Evolutionary conservation across 2,888 invertebrate genomes (phyloP).

Genomic region (Eupeodes luniger): DNA sequence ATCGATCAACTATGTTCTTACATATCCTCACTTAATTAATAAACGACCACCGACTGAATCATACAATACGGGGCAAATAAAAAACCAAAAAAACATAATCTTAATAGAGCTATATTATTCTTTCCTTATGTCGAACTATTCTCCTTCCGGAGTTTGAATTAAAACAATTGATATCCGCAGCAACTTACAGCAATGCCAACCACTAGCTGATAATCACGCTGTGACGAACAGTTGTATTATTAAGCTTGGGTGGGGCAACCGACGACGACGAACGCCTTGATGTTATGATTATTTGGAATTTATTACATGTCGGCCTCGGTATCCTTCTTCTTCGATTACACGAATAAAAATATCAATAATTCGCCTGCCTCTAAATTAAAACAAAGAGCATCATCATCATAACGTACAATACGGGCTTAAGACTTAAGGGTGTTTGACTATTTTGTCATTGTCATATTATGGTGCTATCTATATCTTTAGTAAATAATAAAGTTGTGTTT

Average conservation of each 20-base stretch:
- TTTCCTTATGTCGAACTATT: slow-evolving; percentile 26
- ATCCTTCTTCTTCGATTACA: slow-evolving; percentile 54
- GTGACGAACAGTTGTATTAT: slow-evolving; percentile 33
- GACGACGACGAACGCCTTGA: not conserved
- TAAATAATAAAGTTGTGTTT: slow-evolving; percentile 3
- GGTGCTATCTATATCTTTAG: not conserved
- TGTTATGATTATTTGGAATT: slow-evolving; percentile 59
- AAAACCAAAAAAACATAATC: slow-evolving; percentile 45
- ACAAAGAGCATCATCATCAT: slow-evolving; percentile 37
- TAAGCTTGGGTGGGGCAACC: too few relatives aligned
- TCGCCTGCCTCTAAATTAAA: slow-evolving; percentile 53
- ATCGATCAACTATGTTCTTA: slow-evolving; percentile 78
- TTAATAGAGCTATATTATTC: slow-evolving; percentile 47
- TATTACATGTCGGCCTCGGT: slow-evolving; percentile 56
- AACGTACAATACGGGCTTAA: slow-evolving; percentile 50
- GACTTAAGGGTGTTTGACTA: not conserved
- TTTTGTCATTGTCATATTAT: not conserved
- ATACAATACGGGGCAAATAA: slow-evolving; percentile 52
- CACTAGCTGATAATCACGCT: slow-evolving; percentile 36
- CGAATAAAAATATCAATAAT: slow-evolving; percentile 8
- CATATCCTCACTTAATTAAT: slow-evolving; percentile 82
- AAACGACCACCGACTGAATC: slow-evolving; percentile 77
- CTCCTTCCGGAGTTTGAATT: slow-evolving; percentile 69
- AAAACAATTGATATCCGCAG: slow-evolving; percentile 71
- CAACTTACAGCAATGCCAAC: slow-evolving; percentile 57